Evolutionary conservation across 1,140 invertebrate genomes (phyloP), one percentile per base, ranked within the genome.

Genomic region (Drosophila pseudoobscura): DNA sequence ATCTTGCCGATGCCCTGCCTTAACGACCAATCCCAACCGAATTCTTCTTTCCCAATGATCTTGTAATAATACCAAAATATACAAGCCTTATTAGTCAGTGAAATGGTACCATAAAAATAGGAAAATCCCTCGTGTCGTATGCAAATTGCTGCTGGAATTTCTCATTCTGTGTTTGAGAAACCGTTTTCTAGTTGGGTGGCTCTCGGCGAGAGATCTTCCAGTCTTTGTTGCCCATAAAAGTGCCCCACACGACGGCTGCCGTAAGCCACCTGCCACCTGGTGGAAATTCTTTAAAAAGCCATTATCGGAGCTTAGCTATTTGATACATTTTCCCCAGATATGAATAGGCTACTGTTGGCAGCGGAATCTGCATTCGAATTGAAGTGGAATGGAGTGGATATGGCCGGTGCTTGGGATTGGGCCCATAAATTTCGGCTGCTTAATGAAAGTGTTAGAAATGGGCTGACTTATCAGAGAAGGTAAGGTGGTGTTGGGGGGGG

Each of bases 201-300:
- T 80, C 31, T 11, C 35, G 0, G 1, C 11, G 35, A 11, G 35
- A 55, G 41, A 52, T 64, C 53, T 39, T 39, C 26, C 35, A 45
- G 22, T 49, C 68, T 17, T 51, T 13, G 9, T 49, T 7, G 9
- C 7, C 44, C 5, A 59, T 66, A 52, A 52, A 45, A 17, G 9
- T 29, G 52, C 79, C 79, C 39, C 80, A 83, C 80, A 83, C 80
- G 80, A 49, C 47, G 80, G 66, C 79, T 60, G 75, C 69, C 46
- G 65, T 83, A 78, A 75, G 61, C 35, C 35, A 39, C 35, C 35
- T 39, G 35, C 35, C 35, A 13, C 11, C 35, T 15, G 26, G 50
- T 15, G 52, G 69, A 88, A 88, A 87, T 87, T 88, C 83, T 87
- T 87, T 87, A 87, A 87, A 87, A 87, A 83, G 51, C 83, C 83